These are phyloP conservation scores for Carettochelys insculpta DNA, from an alignment of 2,113 vertebrate genomes.

Conservation along the genomic window DNA sequence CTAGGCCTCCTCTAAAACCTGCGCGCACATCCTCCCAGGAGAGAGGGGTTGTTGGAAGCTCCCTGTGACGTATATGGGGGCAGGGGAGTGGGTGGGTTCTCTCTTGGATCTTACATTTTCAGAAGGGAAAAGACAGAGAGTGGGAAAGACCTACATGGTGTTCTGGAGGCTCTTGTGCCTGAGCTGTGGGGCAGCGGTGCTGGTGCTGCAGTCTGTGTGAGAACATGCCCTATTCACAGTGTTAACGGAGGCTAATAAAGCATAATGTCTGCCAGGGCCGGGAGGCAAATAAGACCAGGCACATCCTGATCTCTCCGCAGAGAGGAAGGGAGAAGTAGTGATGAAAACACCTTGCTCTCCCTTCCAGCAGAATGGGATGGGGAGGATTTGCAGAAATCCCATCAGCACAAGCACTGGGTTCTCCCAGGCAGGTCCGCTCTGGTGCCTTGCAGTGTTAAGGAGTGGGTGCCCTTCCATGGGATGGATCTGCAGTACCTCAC, in stretches of 20 bases:
- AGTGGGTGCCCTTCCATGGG: accelerated
- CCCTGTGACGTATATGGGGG: accelerated
- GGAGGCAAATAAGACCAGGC: not conserved
- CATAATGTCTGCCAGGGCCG: not conserved
- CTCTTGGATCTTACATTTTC: not conserved
- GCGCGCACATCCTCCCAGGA: not conserved
- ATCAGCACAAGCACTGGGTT: accelerated
- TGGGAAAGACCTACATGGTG: not conserved
- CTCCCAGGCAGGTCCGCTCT: not conserved
- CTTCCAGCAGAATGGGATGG: not conserved
- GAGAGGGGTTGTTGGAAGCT: not conserved
- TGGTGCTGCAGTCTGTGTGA: not conserved
- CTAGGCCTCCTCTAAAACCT: not conserved
- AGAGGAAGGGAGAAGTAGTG: not conserved
- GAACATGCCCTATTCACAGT: not conserved
- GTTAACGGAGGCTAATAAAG: not conserved
- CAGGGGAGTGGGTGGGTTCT: too few relatives aligned
- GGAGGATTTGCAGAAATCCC: not conserved
- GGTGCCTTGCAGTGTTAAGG: not conserved
- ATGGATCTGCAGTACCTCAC: not conserved
- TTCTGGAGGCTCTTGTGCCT: accelerated
- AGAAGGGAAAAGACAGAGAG: not conserved
- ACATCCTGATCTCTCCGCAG: not conserved
- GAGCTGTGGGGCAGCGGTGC: not conserved
- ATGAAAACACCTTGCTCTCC: not conserved